A percentile compares a stretch with the other conserved stretches of the same genome.
These are phyloP conservation scores for Champsocephalus esox DNA, from an alignment of 2,797 vertebrate genomes.

Conservation along the genomic window DNA sequence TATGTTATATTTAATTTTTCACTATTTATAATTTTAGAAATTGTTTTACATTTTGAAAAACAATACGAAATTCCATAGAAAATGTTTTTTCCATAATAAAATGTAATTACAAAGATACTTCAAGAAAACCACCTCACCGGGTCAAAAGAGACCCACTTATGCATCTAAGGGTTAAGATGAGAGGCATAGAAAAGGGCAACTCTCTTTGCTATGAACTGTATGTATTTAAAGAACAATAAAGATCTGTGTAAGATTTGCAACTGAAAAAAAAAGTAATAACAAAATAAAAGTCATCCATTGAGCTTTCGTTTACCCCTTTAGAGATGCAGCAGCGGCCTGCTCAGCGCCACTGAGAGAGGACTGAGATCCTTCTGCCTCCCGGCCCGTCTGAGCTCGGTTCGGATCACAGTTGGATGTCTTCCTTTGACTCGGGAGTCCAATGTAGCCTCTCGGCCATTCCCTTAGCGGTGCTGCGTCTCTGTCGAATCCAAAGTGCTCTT, in stretches of 20 bases:
- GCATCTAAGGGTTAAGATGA: background rate
- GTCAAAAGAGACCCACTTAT: no score
- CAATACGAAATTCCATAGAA: no score
- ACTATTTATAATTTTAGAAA: no score
- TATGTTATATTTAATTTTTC: no score
- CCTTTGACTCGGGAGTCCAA: constrained; percentile 54
- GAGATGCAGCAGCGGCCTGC: constrained; percentile 50
- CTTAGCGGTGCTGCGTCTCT: constrained; percentile 33
- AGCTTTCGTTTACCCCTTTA: constrained; percentile 70
- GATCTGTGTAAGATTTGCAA: constrained; percentile 85
- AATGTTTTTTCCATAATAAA: no score
- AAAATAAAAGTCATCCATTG: no score
- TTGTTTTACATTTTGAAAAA: no score
- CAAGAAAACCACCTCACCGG: no score
- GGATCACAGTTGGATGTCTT: constrained; percentile 75
- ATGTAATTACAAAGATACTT: no score
- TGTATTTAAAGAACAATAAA: constrained; percentile 88
- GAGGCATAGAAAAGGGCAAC: constrained; percentile 40
- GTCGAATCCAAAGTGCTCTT: constrained; percentile 59
- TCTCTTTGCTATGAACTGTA: constrained; percentile 63
- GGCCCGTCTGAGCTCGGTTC: constrained; percentile 56
- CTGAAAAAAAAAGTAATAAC: constrained; percentile 41
- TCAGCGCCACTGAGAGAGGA: constrained; percentile 61
- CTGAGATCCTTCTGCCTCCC: constrained; percentile 51
- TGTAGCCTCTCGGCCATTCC: constrained; percentile 67